Evolutionary conservation across 35 echinoderm and acorn worm genomes (phyloP).

Genomic region (Holothuria glaberrima): DNA sequence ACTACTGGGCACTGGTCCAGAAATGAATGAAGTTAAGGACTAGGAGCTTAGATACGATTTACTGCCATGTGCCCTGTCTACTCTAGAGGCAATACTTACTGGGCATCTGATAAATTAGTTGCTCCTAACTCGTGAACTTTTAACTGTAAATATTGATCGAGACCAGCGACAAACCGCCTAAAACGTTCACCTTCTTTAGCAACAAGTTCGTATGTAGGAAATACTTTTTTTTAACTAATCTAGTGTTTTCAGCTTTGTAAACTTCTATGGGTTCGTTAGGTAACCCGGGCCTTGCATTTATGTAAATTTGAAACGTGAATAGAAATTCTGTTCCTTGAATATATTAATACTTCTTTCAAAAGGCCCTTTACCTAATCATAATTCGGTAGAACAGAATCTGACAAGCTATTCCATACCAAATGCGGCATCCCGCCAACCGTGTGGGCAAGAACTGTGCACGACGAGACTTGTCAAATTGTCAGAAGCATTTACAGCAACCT

Average conservation of each 20-base stretch:
- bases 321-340: background rate
- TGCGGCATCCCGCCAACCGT: too few relatives aligned
- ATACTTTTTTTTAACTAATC: constrained; percentile 6
- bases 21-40: too few relatives aligned
- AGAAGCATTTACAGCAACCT: background rate
- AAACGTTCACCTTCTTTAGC: constrained; percentile 30
- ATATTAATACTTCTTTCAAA: background rate
- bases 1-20: too few relatives aligned
- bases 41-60: too few relatives aligned
- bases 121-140: too few relatives aligned
- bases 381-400: background rate
- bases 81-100: too few relatives aligned
- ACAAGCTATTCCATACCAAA: constrained; percentile 21
- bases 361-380: background rate
- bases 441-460: too few relatives aligned
- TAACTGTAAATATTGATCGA: too few relatives aligned
- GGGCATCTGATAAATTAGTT: too few relatives aligned
- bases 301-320: background rate
- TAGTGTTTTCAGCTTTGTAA: background rate
- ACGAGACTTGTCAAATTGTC: background rate
- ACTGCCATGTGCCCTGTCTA: too few relatives aligned
- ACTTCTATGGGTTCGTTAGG: constrained; percentile 18
- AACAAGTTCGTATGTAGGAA: background rate
- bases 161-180: constrained; percentile 18
- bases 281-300: background rate